A percentile compares a stretch with the other conserved stretches of the same genome.
Evolutionary conservation across 2,888 invertebrate species (phyloP).

Genomic region (Bunonema sp.): DNA sequence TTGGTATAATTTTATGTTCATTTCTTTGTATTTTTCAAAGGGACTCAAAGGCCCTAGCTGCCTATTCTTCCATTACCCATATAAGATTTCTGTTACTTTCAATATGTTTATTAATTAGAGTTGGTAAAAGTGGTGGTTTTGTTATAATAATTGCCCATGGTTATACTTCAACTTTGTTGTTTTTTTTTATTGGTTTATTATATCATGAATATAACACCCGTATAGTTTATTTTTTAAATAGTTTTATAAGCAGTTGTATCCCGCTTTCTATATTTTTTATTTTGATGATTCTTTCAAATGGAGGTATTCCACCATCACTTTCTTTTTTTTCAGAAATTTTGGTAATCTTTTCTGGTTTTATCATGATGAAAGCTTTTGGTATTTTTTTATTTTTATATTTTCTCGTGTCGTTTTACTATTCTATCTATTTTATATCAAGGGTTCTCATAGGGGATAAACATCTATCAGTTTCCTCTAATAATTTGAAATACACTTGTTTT

Average conservation of each 20-base stretch:
- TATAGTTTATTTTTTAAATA: slow-evolving; percentile 22
- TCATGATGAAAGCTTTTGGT: slow-evolving; percentile 44
- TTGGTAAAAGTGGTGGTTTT: slow-evolving; percentile 22
- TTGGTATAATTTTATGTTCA: slow-evolving; percentile 13
- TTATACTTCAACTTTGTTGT: slow-evolving; percentile 19
- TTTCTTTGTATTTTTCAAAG: slow-evolving; percentile 14
- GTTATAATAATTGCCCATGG: slow-evolving; percentile 19
- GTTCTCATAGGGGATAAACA: too few species aligned
- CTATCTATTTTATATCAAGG: slow-evolving; percentile 43
- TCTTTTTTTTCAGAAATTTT: slow-evolving; percentile 41
- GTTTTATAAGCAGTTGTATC: too few species aligned
- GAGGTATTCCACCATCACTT: slow-evolving; percentile 18
- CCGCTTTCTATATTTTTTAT: slow-evolving; percentile 13
- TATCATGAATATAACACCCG: slow-evolving; percentile 16
- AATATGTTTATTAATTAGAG: slow-evolving; percentile 19
- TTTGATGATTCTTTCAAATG: too few species aligned
- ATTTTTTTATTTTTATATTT: slow-evolving; percentile 43
- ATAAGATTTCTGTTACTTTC: slow-evolving; percentile 17
- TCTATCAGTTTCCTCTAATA: too few species aligned
- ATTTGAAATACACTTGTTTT: too few species aligned
- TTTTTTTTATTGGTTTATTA: slow-evolving; percentile 20
- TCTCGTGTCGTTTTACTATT: slow-evolving; percentile 42
- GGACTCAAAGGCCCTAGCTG: too few species aligned
- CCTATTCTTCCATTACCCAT: slow-evolving; percentile 18
- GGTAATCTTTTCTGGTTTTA: slow-evolving; percentile 42